Percentiles rank a stretch among this genome's conserved stretches.
Evolutionary conservation across 2,797 vertebrate genomes (phyloP).

Genomic region (Micropoecilia bifurca): DNA sequence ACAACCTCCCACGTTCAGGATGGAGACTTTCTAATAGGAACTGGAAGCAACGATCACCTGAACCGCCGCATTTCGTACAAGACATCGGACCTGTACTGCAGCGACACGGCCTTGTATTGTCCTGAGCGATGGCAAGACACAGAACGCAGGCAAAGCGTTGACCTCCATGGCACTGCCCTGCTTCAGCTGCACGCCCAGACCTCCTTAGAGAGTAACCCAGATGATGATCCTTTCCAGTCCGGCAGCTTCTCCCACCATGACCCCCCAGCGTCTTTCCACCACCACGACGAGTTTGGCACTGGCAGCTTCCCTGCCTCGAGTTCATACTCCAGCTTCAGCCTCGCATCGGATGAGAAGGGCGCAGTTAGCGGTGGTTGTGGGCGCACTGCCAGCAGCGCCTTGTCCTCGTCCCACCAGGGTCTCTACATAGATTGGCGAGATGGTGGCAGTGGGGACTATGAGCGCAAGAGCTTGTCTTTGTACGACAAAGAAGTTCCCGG

Average conservation of each 20-base stretch:
- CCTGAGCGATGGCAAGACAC: slow-evolving; percentile 84
- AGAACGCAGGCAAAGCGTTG: slow-evolving; percentile 87
- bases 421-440: slow-evolving; percentile 89
- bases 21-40: slow-evolving; percentile 79
- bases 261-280: slow-evolving; percentile 83
- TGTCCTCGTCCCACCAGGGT: slow-evolving; percentile 91
- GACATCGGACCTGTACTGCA: slow-evolving; percentile 89
- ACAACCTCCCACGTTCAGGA: slow-evolving; percentile 85
- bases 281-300: slow-evolving; percentile 76
- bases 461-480: slow-evolving; percentile 82
- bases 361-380: slow-evolving; percentile 57
- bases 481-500: slow-evolving; percentile 84
- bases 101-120: slow-evolving; percentile 93
- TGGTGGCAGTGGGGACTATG: slow-evolving; percentile 82
- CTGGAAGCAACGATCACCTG: slow-evolving; percentile 82
- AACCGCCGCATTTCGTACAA: slow-evolving; percentile 85
- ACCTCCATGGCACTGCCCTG: slow-evolving; percentile 82
- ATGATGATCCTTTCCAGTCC: slow-evolving; percentile 88
- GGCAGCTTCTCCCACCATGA: slow-evolving; percentile 86
- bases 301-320: slow-evolving; percentile 89
- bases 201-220: slow-evolving; percentile 89
- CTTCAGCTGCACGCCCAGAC: slow-evolving; percentile 87
- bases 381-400: slow-evolving; percentile 83
- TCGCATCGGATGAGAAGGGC: slow-evolving; percentile 91
- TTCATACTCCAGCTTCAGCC: slow-evolving; percentile 95